A percentile compares a stretch with the other conserved stretches of the same genome.
phyloP scores from a whole-genome alignment of 2,888 invertebrate genomes.

The Alsophila aescularia region DNA sequence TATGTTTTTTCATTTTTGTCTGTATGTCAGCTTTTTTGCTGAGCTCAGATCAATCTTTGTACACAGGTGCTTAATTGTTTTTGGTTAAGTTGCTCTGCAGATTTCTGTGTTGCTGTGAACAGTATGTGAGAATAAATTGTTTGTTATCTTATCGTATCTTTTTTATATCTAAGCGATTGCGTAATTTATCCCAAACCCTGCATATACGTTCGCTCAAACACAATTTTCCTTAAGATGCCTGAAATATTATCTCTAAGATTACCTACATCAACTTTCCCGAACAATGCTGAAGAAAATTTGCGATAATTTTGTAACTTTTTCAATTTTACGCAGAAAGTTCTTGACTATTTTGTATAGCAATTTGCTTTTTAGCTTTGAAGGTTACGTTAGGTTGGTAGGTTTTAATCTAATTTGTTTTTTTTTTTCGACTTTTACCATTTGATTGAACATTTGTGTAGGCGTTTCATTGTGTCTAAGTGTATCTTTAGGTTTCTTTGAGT shows the following conservation, averaged over 20 bases:
- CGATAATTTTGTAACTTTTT: conserved; percentile 42
- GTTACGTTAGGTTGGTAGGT: too few species aligned
- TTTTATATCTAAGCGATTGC: conserved; percentile 4
- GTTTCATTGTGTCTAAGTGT: too few species aligned
- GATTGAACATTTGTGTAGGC: background rate
- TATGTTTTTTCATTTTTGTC: too few species aligned
- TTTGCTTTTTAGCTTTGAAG: conserved; percentile 28
- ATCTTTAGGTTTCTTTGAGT: too few species aligned
- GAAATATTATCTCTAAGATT: conserved; percentile 29
- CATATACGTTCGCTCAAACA: conserved; percentile 28
- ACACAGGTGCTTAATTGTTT: too few species aligned
- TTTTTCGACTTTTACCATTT: background rate
- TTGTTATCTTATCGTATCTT: too few species aligned
- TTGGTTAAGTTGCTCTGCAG: too few species aligned
- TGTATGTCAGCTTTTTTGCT: too few species aligned
- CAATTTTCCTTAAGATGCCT: conserved; percentile 29
- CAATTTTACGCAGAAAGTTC: conserved; percentile 38
- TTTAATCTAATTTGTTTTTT: conserved; percentile 23
- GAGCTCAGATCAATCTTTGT: too few species aligned
- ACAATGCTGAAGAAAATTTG: conserved; percentile 35
- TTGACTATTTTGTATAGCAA: conserved; percentile 39
- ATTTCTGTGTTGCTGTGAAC: too few species aligned
- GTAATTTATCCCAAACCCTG: conserved; percentile 28
- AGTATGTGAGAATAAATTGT: too few species aligned
- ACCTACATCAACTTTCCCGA: conserved; percentile 34